Base-by-base conservation (phyloP, 2,888 invertebrate genomes). In the Drosophila testacea region DNA sequence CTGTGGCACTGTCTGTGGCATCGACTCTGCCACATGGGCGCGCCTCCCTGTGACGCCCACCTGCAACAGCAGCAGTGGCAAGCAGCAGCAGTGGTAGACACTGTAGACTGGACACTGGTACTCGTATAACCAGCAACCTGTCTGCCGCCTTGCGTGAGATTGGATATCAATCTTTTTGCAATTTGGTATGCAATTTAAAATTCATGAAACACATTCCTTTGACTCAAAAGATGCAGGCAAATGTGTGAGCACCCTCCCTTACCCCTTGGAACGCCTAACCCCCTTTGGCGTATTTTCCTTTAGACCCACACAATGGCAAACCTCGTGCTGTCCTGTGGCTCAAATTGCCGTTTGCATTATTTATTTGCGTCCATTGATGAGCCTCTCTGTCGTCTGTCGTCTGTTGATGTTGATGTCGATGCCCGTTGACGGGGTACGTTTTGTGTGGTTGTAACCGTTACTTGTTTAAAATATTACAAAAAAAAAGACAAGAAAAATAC, bases 121-220 rank as follows among this genome's bases (percentile, higher is more conserved):
- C 47, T 22, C 22, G 22, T 22, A 22, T 22, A 22, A 22, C 22
- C 22, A 48, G 54, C 79, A 71, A 71, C 71, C 71, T 76, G 77
- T 71, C 79, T 77, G 30, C 81, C 81, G 89, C 76, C 87, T 86
- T 85, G 83, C 89, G 81, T 90, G 88, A 90, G 90, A 91, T 90
- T 90, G 90, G 90, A 88, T 91, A 91, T 91, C 90, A 90, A 91
- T 90, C 91, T 90, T 86, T 89, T 89, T 88, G 90, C 90, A 90
- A 91, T 91, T 90, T 90, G 83, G 88, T 89, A 89, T 80, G 89
- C 85, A 90, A 90, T 90, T 90, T 90, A 87, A 90, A 90, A 90
- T 90, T 90, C 90, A 90, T 90, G 90, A 90, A 89, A 88, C 85
- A 90, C 85, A 90, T 90, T 90, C 90, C 88, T 90, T 90, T 90